Base-by-base conservation (phyloP, 2,113 vertebrate species). In the Xenotilapia flavipinnis region DNA sequence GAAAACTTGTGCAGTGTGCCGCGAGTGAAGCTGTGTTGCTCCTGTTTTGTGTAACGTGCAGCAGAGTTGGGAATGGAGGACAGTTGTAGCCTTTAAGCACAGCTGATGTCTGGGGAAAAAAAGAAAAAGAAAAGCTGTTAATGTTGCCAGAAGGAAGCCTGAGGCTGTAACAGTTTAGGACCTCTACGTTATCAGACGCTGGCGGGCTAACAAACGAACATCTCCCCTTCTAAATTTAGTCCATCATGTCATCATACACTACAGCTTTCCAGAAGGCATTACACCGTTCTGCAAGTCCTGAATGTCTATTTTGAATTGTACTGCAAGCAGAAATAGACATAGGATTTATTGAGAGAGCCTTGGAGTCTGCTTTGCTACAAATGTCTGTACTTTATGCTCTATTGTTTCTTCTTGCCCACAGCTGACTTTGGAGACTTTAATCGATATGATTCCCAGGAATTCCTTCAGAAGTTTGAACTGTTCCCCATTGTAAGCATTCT, bases 371-470 rank as follows among this genome's bases (percentile, higher is more conserved):
- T 5, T n/a, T 17, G 15, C 13, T 42, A 13, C 12, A 55, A 75
- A 80, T 42, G 9, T 28, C n/a, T 38, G 11, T 49, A 75, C 23
- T 38, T 17, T 19, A 45, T 26, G 3, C 49, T 17, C 8, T 54
- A 31, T 55, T 26, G 12, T 73, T 79, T 83, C 31, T 70, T 47
- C 85, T 45, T 75, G 4, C 90, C 40, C 90, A 85, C 93, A 99
- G 99, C 98, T 94, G 98, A 99, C 94, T 99, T 99, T 95, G 98
- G 99, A 93, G 98, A 99, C 95, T 99, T 98, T 86, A 97, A 97
- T 95, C 97, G 97, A 45, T 99, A 98, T 97, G 98, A 99, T 92
- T 99, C 98, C 80, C 98, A 99, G 92, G 99, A 99, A 81, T 99
- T 99, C 93, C 97, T 99, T 21, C 97, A 99, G 96, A 98, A 98